Evolutionary conservation across 2,113 vertebrate species (phyloP).

Genomic region (Orcinus orca): DNA sequence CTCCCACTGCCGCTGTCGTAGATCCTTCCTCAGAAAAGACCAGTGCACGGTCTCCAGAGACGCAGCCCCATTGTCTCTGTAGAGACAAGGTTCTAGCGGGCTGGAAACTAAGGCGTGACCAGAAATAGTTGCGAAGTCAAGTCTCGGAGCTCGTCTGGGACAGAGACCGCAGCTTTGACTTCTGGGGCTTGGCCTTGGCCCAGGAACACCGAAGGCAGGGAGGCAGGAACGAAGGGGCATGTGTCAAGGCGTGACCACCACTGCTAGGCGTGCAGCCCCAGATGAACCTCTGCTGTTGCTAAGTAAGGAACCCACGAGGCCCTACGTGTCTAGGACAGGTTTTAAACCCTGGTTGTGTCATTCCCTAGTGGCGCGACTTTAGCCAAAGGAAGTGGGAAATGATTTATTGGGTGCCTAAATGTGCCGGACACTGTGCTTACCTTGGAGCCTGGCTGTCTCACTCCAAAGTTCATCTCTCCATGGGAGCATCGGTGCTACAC

Average conservation of each 20-base stretch:
- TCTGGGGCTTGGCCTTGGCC: not conserved
- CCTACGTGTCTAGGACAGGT: not conserved
- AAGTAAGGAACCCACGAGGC: not conserved
- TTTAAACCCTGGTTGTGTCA: not conserved
- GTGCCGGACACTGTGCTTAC: not conserved
- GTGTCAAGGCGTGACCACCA: not conserved
- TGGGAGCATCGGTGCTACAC: accelerated
- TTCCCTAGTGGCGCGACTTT: not conserved
- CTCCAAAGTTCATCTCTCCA: not conserved
- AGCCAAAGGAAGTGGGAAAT: not conserved
- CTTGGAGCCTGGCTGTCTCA: not conserved
- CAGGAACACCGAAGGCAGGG: not conserved
- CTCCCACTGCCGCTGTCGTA: not conserved
- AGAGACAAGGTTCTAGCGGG: not conserved
- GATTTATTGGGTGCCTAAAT: not conserved
- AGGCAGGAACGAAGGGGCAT: not conserved
- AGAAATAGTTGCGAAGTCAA: not conserved
- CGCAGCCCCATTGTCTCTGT: not conserved
- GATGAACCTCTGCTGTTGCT: not conserved
- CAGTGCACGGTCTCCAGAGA: not conserved
- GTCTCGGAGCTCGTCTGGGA: not conserved
- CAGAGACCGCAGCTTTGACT: not conserved
- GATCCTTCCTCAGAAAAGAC: not conserved
- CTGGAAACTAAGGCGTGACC: not conserved
- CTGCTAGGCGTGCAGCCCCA: not conserved